Evolutionary conservation across 2,797 vertebrate genomes (phyloP).

Genomic region (Percopsis omiscomaycus): DNA sequence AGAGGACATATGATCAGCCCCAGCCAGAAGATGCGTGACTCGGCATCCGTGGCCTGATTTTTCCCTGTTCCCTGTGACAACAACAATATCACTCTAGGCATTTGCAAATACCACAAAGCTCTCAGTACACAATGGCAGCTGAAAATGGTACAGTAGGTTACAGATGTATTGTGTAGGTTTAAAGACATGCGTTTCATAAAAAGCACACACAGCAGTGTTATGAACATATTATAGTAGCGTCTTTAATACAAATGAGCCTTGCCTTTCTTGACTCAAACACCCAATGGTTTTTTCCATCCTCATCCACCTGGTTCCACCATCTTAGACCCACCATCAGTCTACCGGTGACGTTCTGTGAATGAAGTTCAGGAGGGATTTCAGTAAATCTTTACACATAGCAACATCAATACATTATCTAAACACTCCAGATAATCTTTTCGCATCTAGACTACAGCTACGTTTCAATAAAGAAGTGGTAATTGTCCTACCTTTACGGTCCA

Average conservation of each 20-base stretch:
- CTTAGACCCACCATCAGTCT: slow-evolving; percentile 91
- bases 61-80: slow-evolving; percentile 67
- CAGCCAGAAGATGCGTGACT: slow-evolving; percentile 93
- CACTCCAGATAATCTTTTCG: neutral
- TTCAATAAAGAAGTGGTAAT: neutral
- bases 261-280: slow-evolving; percentile 95
- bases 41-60: slow-evolving; percentile 73
- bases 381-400: neutral
- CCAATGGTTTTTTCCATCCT: slow-evolving; percentile 94
- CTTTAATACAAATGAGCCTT: neutral
- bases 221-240: neutral
- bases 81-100: slow-evolving; percentile 25
- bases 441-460: neutral
- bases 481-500: slow-evolving; percentile 91
- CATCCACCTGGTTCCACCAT: slow-evolving; percentile 98
- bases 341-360: slow-evolving; percentile 88
- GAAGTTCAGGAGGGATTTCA: neutral
- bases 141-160: slow-evolving; percentile 17
- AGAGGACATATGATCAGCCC: slow-evolving; percentile 87
- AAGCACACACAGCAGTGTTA: neutral
- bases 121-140: slow-evolving; percentile 10
- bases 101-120: slow-evolving; percentile 12
- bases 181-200: neutral
- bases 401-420: neutral
- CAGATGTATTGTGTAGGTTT: neutral